phyloP scores from a whole-genome alignment of 2,797 vertebrate species.

The Austrolebias charrua region DNA sequence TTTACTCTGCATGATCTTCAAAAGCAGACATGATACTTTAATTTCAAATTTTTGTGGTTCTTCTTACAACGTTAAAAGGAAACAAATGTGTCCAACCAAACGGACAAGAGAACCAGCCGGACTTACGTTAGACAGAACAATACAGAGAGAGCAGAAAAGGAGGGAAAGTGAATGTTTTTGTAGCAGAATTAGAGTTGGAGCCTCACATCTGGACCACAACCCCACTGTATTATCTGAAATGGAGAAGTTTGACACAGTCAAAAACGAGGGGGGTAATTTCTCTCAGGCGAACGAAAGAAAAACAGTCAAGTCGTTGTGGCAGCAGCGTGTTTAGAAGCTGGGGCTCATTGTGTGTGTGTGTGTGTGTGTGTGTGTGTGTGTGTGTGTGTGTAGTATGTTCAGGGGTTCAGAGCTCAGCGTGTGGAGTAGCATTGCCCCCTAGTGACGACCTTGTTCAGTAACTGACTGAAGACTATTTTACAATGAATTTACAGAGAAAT shows the following conservation, averaged over 20 bases:
- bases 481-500: conserved; percentile 12
- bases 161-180: conserved; percentile 61
- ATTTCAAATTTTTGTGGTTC: conserved; percentile 36
- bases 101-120: conserved; percentile 3
- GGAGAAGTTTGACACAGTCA: conserved; percentile 58
- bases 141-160: conserved; percentile 32
- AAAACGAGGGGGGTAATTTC: conserved; percentile 51
- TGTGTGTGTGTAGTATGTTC: not conserved
- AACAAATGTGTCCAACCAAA: not conserved
- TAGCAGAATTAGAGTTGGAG: conserved; percentile 52
- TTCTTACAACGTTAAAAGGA: conserved; percentile 14
- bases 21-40: conserved; percentile 16
- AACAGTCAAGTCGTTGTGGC: conserved; percentile 70
- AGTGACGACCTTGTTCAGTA: conserved; percentile 20
- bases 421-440: conserved; percentile 59
- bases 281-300: conserved; percentile 67
- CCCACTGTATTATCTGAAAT: conserved; percentile 58
- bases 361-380: conserved; percentile 7
- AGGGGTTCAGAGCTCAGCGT: not conserved
- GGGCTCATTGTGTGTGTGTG: conserved; percentile 15
- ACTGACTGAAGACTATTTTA: not conserved
- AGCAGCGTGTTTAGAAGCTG: conserved; percentile 40
- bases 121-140: conserved; percentile 36
- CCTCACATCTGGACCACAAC: conserved; percentile 74
- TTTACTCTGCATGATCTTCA: conserved; percentile 9